phyloP scores from a whole-genome alignment of 2,888 invertebrate species.

The Tridacna crocea region DNA sequence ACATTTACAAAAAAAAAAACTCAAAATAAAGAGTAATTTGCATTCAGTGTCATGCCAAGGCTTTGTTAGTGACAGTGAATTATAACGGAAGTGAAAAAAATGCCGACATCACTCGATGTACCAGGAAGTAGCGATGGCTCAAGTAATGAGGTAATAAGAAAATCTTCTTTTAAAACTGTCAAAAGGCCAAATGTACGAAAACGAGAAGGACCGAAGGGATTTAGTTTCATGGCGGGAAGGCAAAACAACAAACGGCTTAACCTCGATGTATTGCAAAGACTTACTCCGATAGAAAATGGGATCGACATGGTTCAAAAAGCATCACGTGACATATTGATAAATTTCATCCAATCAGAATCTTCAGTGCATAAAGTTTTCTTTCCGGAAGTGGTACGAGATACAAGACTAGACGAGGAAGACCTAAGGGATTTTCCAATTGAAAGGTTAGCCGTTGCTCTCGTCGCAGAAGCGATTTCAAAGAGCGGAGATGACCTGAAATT shows the following conservation, averaged over 20 bases:
- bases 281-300: slow-evolving; percentile 75
- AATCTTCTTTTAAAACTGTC: slow-evolving; percentile 56
- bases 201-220: slow-evolving; percentile 24
- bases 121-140: neutral
- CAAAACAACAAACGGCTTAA: slow-evolving; percentile 52
- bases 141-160: slow-evolving; percentile 30
- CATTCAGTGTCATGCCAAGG: no score
- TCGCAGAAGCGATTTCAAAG: slow-evolving; percentile 75
- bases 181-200: slow-evolving; percentile 46
- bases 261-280: slow-evolving; percentile 72
- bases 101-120: slow-evolving; percentile 1
- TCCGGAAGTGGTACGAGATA: slow-evolving; percentile 69
- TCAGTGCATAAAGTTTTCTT: slow-evolving; percentile 79
- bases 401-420: slow-evolving; percentile 61
- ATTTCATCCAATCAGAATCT: slow-evolving; percentile 72
- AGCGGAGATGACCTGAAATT: slow-evolving; percentile 77
- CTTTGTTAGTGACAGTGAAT: no score
- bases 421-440: slow-evolving; percentile 75
- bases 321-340: slow-evolving; percentile 75
- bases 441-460: slow-evolving; percentile 72
- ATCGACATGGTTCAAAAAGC: slow-evolving; percentile 76
- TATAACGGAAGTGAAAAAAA: neutral
- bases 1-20: no score
- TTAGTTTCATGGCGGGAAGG: slow-evolving; percentile 21
- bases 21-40: no score